A percentile compares a stretch with the other conserved stretches of the same genome.
Conservation (phyloP, 2,113 vertebrate species). For the Xyrauchen texanus region DNA sequence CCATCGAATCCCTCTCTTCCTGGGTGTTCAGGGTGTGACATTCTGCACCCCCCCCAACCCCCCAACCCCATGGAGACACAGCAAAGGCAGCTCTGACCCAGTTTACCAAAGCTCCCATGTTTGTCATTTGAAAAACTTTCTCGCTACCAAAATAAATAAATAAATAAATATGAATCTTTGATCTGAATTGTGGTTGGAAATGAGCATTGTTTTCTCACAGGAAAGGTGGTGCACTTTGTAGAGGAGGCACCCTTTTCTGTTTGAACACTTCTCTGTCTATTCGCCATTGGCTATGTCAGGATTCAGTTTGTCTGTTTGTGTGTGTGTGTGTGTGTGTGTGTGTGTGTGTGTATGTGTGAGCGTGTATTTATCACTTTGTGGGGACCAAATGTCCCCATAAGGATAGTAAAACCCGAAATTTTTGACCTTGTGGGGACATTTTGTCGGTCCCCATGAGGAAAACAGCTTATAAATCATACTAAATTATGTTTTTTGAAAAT, state of each 20-base stretch:
- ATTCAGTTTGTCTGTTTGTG: constrained; percentile 25
- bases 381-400: too few species aligned
- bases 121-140: constrained; percentile 59
- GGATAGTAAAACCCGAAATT: too few species aligned
- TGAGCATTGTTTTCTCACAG: constrained; percentile 67
- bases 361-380: too few species aligned
- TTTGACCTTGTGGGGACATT: too few species aligned
- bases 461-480: too few species aligned
- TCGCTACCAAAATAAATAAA: constrained; percentile 30
- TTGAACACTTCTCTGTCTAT: constrained; percentile 62
- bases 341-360: too few species aligned
- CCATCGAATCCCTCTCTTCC: constrained; percentile 55
- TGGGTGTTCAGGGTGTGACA: constrained; percentile 55
- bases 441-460: too few species aligned
- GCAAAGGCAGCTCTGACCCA: constrained; percentile 67
- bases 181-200: constrained; percentile 69
- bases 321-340: neutral
- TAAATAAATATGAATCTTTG: constrained; percentile 61
- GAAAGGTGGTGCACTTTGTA: constrained; percentile 28
- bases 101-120: constrained; percentile 64
- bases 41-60: constrained; percentile 37
- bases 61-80: constrained; percentile 45
- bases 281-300: constrained; percentile 50
- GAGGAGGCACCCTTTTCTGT: constrained; percentile 50
- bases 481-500: too few species aligned